Evolutionary conservation across 1,140 invertebrate genomes (phyloP).

Genomic region (Gryllus bimaculatus): DNA sequence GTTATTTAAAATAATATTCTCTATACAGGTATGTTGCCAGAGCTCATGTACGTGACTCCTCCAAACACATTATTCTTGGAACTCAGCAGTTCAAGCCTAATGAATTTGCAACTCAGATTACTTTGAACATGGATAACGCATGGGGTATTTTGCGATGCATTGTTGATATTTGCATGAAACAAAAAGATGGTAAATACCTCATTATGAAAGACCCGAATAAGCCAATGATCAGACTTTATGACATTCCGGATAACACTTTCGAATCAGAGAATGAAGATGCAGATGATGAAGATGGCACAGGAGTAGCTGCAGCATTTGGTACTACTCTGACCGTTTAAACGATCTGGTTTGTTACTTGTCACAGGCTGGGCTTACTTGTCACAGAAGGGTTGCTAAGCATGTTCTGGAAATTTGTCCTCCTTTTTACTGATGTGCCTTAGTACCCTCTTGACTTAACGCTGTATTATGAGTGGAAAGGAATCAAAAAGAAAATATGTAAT

Average conservation of each 20-base stretch:
- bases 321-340: neutral
- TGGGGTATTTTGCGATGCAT: constrained; percentile 99
- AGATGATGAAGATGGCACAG: constrained; percentile 64
- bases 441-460: neutral
- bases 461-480: too few species aligned
- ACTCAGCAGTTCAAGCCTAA: constrained; percentile 98
- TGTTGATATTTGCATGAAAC: constrained; percentile 95
- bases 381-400: neutral
- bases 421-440: neutral
- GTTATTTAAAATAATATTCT: too few species aligned
- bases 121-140: constrained; percentile 98
- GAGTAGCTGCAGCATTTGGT: neutral
- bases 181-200: constrained; percentile 92
- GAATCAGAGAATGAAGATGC: constrained; percentile 94
- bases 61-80: constrained; percentile 94
- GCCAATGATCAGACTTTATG: constrained; percentile 90
- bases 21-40: constrained; percentile 79
- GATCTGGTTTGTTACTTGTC: neutral
- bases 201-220: constrained; percentile 99
- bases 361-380: too few species aligned
- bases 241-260: constrained; percentile 97
- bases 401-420: neutral
- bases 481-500: too few species aligned
- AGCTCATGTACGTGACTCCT: constrained; percentile 82
- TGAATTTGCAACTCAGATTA: constrained; percentile 98